A percentile compares a stretch with the other conserved stretches of the same genome.
phyloP scores from a whole-genome alignment of 2,113 vertebrate species.

The Strigops habroptila region DNA sequence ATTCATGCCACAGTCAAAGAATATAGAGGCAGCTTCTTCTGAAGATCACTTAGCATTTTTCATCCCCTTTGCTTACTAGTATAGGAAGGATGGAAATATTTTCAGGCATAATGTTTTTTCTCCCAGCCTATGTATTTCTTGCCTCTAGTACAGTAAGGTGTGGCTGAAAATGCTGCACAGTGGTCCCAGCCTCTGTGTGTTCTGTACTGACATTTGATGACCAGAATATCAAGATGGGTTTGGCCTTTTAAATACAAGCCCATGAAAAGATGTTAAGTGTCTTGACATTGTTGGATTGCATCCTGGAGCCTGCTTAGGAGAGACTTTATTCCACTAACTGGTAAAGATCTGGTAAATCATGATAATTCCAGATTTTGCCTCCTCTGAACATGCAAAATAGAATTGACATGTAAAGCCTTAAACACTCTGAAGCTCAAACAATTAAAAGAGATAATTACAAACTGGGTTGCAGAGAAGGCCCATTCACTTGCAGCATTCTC shows the following conservation, averaged over 20 bases:
- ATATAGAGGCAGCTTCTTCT: background rate
- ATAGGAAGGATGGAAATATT: background rate
- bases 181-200: background rate
- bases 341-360: background rate
- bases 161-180: background rate
- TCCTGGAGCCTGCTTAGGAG: background rate
- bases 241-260: background rate
- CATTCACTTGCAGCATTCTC: constrained; percentile 47
- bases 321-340: background rate
- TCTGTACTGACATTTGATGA: background rate
- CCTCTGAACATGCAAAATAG: background rate
- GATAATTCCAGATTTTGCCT: constrained; percentile 3
- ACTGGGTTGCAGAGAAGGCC: background rate
- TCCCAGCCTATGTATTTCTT: background rate
- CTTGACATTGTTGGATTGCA: background rate
- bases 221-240: background rate
- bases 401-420: constrained; percentile 45
- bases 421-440: background rate
- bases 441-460: constrained; percentile 16
- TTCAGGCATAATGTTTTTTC: background rate
- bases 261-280: background rate
- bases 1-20: background rate
- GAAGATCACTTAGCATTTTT: background rate
- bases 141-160: background rate
- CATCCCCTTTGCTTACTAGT: background rate